A percentile compares a stretch with the other conserved stretches of the same genome.
phyloP scores from a whole-genome alignment of 2,888 invertebrate genomes.

The Cyclophora punctaria region DNA sequence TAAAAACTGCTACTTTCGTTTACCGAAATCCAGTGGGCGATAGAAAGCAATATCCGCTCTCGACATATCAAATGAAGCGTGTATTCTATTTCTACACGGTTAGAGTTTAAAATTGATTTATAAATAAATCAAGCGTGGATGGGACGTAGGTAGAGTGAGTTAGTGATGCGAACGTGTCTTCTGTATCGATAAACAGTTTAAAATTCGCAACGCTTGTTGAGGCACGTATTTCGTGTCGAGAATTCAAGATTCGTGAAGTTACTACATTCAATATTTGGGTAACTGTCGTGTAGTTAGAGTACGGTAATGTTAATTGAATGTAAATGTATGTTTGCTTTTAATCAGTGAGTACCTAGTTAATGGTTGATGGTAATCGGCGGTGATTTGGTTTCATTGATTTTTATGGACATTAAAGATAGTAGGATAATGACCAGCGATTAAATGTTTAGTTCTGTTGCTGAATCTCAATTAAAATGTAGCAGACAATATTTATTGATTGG shows the following conservation, averaged over 20 bases:
- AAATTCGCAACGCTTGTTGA: constrained; percentile 28
- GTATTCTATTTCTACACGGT: constrained; percentile 2
- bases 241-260: constrained; percentile 27
- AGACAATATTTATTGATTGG: too few relatives aligned
- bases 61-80: constrained; percentile 7
- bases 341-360: neutral
- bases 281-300: constrained; percentile 21
- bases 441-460: too few relatives aligned
- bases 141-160: constrained; percentile 22
- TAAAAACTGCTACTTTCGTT: neutral
- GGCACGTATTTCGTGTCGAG: constrained; percentile 44
- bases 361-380: too few relatives aligned
- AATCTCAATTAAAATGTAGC: too few relatives aligned
- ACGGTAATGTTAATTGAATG: neutral
- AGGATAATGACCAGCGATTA: too few relatives aligned
- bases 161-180: constrained; percentile 45
- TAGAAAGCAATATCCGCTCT: constrained; percentile 22
- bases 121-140: neutral
- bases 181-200: constrained; percentile 43
- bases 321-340: neutral
- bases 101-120: constrained; percentile 16
- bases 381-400: too few relatives aligned
- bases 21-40: constrained; percentile 18
- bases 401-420: too few relatives aligned
- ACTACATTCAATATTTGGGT: constrained; percentile 12